Evolutionary conservation across 2,113 vertebrate species (phyloP).

Genomic region (Rhadina sibilatrix): DNA sequence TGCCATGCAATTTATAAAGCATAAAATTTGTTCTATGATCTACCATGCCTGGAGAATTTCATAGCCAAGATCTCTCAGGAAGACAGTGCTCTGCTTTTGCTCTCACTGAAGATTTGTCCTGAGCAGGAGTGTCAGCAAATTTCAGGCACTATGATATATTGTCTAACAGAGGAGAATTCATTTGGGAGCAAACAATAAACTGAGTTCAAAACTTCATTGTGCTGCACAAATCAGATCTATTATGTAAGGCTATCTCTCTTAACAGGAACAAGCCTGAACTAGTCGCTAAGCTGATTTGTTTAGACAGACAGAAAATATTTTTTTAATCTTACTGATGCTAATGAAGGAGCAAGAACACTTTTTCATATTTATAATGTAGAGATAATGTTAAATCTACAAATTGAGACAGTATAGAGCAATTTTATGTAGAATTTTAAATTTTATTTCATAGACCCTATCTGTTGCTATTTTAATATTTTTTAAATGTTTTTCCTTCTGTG

Average conservation of each 20-base stretch:
- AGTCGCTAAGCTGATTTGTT: neutral
- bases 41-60: neutral
- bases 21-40: neutral
- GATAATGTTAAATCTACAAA: neutral
- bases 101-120: neutral
- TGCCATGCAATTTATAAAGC: neutral
- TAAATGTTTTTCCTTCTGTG: neutral
- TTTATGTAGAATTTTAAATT: neutral
- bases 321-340: neutral
- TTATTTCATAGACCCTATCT: neutral
- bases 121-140: constrained; percentile 13
- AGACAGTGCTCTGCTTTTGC: neutral
- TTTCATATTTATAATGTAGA: neutral
- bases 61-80: neutral
- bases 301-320: neutral
- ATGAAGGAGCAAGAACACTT: neutral
- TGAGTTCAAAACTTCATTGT: constrained; percentile 23
- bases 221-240: constrained; percentile 6
- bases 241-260: neutral
- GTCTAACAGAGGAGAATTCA: constrained; percentile 7
- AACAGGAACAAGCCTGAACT: neutral
- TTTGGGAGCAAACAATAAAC: constrained; percentile 43
- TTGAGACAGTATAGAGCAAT: neutral
- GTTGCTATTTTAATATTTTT: neutral
- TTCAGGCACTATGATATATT: neutral